Evolutionary conservation across 2,888 invertebrate genomes (phyloP).

Genomic region (Eurytoma californica): DNA sequence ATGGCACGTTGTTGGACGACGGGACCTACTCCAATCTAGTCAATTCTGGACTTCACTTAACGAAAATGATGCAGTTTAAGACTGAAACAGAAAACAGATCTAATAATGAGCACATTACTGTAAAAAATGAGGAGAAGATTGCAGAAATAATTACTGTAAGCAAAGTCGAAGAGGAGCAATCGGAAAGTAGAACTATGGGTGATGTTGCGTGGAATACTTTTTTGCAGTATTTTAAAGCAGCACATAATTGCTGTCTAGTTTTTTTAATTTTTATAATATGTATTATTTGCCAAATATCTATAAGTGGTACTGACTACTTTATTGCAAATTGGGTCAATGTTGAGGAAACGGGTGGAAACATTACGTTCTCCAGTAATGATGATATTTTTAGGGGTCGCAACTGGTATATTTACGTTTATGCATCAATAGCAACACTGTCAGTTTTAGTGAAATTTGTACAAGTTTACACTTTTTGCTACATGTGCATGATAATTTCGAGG

Average conservation of each 20-base stretch:
- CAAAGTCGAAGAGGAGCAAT: conserved; percentile 70
- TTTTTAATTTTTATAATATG: conserved; percentile 64
- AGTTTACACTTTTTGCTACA: too few species aligned
- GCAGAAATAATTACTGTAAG: not conserved
- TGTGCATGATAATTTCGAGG: too few species aligned
- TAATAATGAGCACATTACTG: conserved; percentile 13
- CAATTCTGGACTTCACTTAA: conserved; percentile 79
- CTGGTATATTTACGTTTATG: too few species aligned
- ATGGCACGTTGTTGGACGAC: conserved; percentile 79
- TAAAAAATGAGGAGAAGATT: conserved; percentile 8
- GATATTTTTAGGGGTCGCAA: too few species aligned
- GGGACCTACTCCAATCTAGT: conserved; percentile 79
- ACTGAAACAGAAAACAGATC: conserved; percentile 41
- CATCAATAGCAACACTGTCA: too few species aligned
- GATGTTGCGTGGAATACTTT: conserved; percentile 61
- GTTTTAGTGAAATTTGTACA: too few species aligned
- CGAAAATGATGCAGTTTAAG: conserved; percentile 76
- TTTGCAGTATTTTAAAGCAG: conserved; percentile 67
- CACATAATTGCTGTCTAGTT: conserved; percentile 63
- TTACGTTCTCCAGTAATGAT: too few species aligned
- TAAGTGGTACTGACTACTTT: conserved; percentile 72
- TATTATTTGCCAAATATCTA: conserved; percentile 65
- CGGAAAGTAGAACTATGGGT: conserved; percentile 61
- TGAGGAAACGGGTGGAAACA: conserved; percentile 70
- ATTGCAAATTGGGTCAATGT: conserved; percentile 76